Evolutionary conservation across 2,113 vertebrate species (phyloP).

Genomic region (Crotophaga sulcirostris): DNA sequence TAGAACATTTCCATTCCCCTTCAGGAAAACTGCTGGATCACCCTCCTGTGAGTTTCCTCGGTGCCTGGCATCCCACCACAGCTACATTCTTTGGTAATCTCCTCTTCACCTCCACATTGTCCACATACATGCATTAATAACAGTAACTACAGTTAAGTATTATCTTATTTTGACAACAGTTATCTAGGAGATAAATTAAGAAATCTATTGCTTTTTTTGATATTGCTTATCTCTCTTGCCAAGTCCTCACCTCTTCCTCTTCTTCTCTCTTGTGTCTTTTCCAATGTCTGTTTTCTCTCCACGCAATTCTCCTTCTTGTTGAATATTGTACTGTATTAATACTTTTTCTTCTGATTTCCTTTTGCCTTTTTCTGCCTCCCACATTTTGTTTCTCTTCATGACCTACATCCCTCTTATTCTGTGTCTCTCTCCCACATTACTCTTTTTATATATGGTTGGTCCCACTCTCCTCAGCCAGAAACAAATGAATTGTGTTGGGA

Average conservation of each 20-base stretch:
- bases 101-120: neutral
- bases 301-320: neutral
- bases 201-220: neutral
- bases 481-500: neutral
- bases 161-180: slow-evolving; percentile 29
- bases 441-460: neutral
- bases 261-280: slow-evolving; percentile 24
- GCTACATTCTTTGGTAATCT: neutral
- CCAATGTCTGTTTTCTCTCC: neutral
- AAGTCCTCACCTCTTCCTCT: slow-evolving; percentile 1
- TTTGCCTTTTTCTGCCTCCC: neutral
- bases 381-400: neutral
- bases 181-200: neutral
- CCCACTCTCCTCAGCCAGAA: neutral
- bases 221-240: slow-evolving; percentile 4
- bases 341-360: neutral
- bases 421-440: neutral
- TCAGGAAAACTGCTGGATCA: neutral
- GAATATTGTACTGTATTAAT: neutral
- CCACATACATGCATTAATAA: neutral
- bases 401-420: neutral
- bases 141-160: neutral
- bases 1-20: neutral
- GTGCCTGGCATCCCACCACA: neutral
- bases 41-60: neutral